Base-by-base conservation (phyloP, 2,888 invertebrate genomes). In the Phaonia tiefii region DNA sequence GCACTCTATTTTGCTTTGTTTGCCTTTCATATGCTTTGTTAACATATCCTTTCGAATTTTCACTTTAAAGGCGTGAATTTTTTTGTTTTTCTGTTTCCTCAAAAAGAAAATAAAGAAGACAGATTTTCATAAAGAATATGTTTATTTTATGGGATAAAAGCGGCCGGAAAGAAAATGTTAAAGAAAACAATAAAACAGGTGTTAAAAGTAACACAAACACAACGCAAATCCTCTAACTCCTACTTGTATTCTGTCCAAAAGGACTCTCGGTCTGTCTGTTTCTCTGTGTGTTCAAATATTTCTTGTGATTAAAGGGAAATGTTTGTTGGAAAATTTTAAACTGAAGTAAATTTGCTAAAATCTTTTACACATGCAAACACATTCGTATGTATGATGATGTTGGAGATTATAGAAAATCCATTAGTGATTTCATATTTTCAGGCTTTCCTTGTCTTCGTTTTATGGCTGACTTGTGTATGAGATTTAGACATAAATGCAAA, bases 111-210 rank as follows among this genome's bases (percentile, higher is more conserved):
- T 8, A 37, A 58, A 37, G 39, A 60, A 39, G 72, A 20, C 37
- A 51, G 60, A 76, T 80, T 80, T 76, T 71, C 69, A 56, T 75
- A 78, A 81, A 74, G 22, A 78, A 78, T 78, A 78, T 78, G 75
- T 75, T 80, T 75, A 72, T 78, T 69, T 81, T 67, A 39, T 31
- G 71, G 31, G 4, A 31, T 31, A 8, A 31, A 31, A 31, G 3
- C 31, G 13, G 11, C 37, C 26, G 26, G 44, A 49, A 66, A 65
- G 11, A 17, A 17, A 58, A 51, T 39, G 26, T 25, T 46, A 17
- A 31, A 37, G 39, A 67, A 78, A 75, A 71, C 67, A 81, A 71
- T 67, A 74, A 81, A 70, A 54, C 81, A 81, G 78, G 81, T 81
- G 81, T 75, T 69, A 78, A 56, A 78, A 69, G 72, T 75, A 78